Conservation (phyloP, 2,888 invertebrate species). For the Trissoscelio sp. region DNA sequence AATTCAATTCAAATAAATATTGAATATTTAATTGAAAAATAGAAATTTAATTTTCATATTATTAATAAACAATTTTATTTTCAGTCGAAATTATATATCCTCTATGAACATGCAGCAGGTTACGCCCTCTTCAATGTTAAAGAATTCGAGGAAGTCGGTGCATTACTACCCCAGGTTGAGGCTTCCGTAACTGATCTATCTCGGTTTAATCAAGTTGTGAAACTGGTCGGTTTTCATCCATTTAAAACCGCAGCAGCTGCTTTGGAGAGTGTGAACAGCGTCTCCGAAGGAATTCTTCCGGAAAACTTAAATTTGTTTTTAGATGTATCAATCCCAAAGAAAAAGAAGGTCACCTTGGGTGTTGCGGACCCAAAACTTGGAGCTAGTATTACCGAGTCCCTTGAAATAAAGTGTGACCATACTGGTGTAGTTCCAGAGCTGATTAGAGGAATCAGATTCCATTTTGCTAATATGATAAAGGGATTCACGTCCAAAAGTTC, state of each 20-base stretch:
- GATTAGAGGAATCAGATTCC: slow-evolving; percentile 92
- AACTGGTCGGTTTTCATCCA: slow-evolving; percentile 94
- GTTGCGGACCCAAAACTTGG: slow-evolving; percentile 96
- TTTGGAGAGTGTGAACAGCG: slow-evolving; percentile 96
- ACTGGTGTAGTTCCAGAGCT: slow-evolving; percentile 96
- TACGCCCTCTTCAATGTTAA: slow-evolving; percentile 95
- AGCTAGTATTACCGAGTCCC: slow-evolving; percentile 87
- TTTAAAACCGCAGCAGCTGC: slow-evolving; percentile 97
- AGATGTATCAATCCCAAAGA: slow-evolving; percentile 93
- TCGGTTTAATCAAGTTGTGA: slow-evolving; percentile 96
- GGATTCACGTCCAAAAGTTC: slow-evolving; percentile 92
- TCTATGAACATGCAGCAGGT: slow-evolving; percentile 99
- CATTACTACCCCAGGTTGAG: slow-evolving; percentile 95
- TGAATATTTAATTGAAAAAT: too few species aligned
- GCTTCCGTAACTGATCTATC: slow-evolving; percentile 93
- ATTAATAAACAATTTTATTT: too few species aligned
- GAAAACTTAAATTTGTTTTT: slow-evolving; percentile 95
- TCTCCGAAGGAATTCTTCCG: slow-evolving; percentile 97
- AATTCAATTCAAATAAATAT: too few species aligned
- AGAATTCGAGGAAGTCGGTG: slow-evolving; percentile 98
- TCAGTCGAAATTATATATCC: slow-evolving; percentile 88
- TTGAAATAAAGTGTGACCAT: slow-evolving; percentile 92
- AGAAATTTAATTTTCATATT: too few species aligned
- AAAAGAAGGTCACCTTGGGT: slow-evolving; percentile 88
- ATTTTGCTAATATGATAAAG: slow-evolving; percentile 92